Evolutionary conservation across 2,113 vertebrate species (phyloP).

Genomic region (Kryptolebias marmoratus): DNA sequence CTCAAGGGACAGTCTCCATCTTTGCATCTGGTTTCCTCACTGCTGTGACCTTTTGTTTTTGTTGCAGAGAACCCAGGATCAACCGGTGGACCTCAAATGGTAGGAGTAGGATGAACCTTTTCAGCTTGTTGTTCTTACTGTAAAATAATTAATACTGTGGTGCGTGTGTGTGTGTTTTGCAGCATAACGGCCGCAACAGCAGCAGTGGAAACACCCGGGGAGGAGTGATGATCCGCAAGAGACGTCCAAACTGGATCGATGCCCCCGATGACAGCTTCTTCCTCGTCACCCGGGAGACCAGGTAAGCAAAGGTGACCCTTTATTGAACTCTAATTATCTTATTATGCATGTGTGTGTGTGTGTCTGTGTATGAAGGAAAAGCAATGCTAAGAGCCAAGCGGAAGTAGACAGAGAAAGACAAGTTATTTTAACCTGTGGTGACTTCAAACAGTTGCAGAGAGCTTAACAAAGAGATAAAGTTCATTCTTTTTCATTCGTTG

Average conservation of each 20-base stretch:
- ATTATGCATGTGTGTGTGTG: constrained; percentile 40
- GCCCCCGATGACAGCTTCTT: constrained; percentile 92
- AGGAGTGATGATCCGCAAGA: constrained; percentile 87
- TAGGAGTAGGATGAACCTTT: constrained; percentile 66
- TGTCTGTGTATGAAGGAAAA: background rate
- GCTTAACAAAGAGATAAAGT: background rate
- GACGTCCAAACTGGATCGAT: constrained; percentile 90
- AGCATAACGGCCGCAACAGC: constrained; percentile 86
- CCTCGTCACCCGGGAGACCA: constrained; percentile 91
- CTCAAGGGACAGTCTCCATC: constrained; percentile 15
- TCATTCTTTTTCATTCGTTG: background rate
- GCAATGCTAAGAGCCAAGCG: background rate
- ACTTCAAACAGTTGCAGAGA: constrained; percentile 11
- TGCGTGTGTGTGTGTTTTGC: constrained; percentile 31
- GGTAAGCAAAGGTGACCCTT: constrained; percentile 80
- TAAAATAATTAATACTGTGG: background rate
- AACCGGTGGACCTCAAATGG: constrained; percentile 83
- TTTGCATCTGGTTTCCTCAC: constrained; percentile 28
- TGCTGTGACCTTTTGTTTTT: constrained; percentile 43
- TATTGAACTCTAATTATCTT: constrained; percentile 45
- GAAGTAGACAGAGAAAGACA: constrained; percentile 1
- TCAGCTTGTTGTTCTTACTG: background rate
- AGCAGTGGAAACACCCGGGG: constrained; percentile 77
- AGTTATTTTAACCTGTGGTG: constrained; percentile 23
- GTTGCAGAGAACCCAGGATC: constrained; percentile 85